Evolutionary conservation across 2,797 vertebrate genomes (phyloP).

Genomic region (Natrix natrix): DNA sequence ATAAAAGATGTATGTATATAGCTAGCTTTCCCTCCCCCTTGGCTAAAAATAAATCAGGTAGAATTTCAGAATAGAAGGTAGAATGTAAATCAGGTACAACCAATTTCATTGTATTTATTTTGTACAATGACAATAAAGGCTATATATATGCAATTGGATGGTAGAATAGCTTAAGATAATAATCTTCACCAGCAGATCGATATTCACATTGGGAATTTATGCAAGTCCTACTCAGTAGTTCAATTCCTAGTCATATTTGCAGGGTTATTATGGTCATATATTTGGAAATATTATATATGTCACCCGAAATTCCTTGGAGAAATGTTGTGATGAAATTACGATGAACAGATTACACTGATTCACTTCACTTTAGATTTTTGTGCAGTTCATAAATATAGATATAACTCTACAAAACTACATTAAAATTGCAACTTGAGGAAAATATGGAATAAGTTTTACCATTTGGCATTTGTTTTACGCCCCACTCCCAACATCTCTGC

Average conservation of each 20-base stretch:
- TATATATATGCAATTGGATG: no score
- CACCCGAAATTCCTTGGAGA: background rate
- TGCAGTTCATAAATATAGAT: background rate
- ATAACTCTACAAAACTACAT: background rate
- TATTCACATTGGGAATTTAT: background rate
- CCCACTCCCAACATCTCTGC: background rate
- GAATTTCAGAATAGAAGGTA: no score
- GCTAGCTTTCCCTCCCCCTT: background rate
- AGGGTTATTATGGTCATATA: background rate
- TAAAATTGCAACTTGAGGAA: background rate
- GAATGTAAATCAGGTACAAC: no score
- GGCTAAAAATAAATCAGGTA: background rate
- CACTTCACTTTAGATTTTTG: conserved; percentile 12
- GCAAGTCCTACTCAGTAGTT: background rate
- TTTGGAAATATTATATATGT: background rate
- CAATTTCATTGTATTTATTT: no score
- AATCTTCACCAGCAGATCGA: background rate
- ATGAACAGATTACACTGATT: conserved; percentile 45
- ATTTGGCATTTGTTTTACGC: background rate
- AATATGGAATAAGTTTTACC: background rate
- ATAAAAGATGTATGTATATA: background rate
- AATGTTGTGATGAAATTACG: background rate
- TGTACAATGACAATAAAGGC: no score
- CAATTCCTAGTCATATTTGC: background rate
- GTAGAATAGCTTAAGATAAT: background rate